A percentile compares a stretch with the other conserved stretches of the same genome.
These are phyloP conservation scores for Drepana falcataria DNA, from an alignment of 2,888 invertebrate species.

Conservation along the genomic window DNA sequence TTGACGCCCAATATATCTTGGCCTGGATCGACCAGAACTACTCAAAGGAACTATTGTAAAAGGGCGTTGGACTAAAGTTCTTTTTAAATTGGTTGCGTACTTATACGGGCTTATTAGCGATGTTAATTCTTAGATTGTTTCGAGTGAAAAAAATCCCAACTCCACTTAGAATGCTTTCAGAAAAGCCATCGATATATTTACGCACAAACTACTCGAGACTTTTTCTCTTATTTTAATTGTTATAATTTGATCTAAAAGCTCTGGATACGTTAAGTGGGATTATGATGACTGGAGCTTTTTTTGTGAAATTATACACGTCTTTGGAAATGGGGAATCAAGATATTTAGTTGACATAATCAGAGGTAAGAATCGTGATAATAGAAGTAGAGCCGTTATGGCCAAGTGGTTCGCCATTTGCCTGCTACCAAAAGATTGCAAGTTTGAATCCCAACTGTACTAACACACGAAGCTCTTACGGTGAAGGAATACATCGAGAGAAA, in stretches of 20 bases:
- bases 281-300: conserved; percentile 15
- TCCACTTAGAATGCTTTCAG: conserved; percentile 70
- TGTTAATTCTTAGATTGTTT: conserved; percentile 69
- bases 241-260: conserved; percentile 17
- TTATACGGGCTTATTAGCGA: conserved; percentile 60
- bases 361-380: too few relatives aligned
- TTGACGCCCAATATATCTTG: conserved; percentile 29
- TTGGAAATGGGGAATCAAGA: too few relatives aligned
- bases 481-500: too few relatives aligned
- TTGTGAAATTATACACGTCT: conserved; percentile 19
- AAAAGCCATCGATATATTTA: conserved; percentile 71
- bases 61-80: not conserved
- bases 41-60: not conserved
- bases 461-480: too few relatives aligned
- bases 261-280: not conserved
- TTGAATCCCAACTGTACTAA: too few relatives aligned
- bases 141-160: conserved; percentile 46
- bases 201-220: conserved; percentile 40
- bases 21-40: conserved; percentile 13
- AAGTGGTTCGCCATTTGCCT: too few relatives aligned
- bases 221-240: conserved; percentile 35
- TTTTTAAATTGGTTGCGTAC: conserved; percentile 22
- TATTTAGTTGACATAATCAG: too few relatives aligned
- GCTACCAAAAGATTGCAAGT: too few relatives aligned
- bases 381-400: too few relatives aligned